Conservation (phyloP, 1,140 invertebrate species). For the Pseudomyrmex dendroicus region DNA sequence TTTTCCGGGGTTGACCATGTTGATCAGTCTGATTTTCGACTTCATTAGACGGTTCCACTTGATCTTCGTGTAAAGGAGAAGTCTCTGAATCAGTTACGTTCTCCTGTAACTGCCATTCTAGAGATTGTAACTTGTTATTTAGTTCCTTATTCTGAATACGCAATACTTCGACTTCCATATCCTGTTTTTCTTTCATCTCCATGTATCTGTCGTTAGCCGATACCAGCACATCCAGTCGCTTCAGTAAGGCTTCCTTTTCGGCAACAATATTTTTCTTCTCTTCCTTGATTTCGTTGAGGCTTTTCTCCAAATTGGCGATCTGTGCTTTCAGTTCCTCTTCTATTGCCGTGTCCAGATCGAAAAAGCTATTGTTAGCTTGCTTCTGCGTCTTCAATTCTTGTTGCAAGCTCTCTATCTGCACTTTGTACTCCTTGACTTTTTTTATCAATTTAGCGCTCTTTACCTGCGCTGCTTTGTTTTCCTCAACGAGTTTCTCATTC, state of each 20-base stretch:
- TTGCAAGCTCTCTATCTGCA: slow-evolving; percentile 87
- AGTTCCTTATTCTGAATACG: slow-evolving; percentile 89
- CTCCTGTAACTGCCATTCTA: slow-evolving; percentile 78
- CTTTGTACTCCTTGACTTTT: slow-evolving; percentile 91
- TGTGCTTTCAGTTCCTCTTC: slow-evolving; percentile 91
- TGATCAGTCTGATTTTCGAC: not conserved
- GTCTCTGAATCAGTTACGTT: not conserved
- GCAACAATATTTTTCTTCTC: slow-evolving; percentile 86
- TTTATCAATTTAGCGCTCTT: slow-evolving; percentile 90
- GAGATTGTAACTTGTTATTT: slow-evolving; percentile 86
- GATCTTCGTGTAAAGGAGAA: not conserved
- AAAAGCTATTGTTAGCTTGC: slow-evolving; percentile 84
- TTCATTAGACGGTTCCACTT: slow-evolving; percentile 1
- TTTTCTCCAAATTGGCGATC: slow-evolving; percentile 88
- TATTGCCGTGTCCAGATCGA: slow-evolving; percentile 90
- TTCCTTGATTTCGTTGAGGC: slow-evolving; percentile 86
- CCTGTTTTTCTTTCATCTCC: slow-evolving; percentile 92
- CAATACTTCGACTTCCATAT: slow-evolving; percentile 88
- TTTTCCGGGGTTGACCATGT: slow-evolving; percentile 3
- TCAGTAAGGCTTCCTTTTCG: slow-evolving; percentile 89
- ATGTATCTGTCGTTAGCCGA: slow-evolving; percentile 91
- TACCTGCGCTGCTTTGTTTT: slow-evolving; percentile 87
- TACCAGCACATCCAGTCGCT: slow-evolving; percentile 90
- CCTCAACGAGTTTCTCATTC: slow-evolving; percentile 84
- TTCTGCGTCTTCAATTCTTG: slow-evolving; percentile 86